Base-by-base conservation (phyloP, 2,888 invertebrate genomes). In the Periphyllus acericola region DNA sequence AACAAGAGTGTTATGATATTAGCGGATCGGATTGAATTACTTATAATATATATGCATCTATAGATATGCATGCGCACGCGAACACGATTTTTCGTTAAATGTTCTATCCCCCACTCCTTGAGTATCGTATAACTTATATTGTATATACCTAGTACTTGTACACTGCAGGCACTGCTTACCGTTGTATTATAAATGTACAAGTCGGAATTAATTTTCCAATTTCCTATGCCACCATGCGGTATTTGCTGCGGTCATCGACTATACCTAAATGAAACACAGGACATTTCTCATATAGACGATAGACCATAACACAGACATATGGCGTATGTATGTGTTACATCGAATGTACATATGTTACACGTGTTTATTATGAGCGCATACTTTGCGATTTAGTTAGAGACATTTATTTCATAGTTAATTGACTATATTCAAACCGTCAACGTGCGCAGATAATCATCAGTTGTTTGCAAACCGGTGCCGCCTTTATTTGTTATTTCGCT, bases 381-480 rank as follows among this genome's bases (percentile, higher is more conserved):
- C 32, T 74, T 9, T 74, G 40, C 36, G 21, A 78, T 78, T 52
- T 29, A 29, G 52, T 78, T 29, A 29, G 32, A 71, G 46, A 46
- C 25, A 82, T 82, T 72, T 32, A 72, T 72, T 82, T 72, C 34
- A 8, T 60, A 75, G 60, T 60, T 36, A 60, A 83, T 75, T 29
- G 83, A 83, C 34, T 29, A 83, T 74, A n/a, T 55, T 36, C 71
- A 17, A 60, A 55, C 60, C 29, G 66, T 80, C 40, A 40, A 80
- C 36, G 19, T n/a, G n/a, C 74, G 80, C 40, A 74, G 55, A 74
- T 75, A 60, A 60, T 74, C 52, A 83, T 83, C 74, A 36, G 75
- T 83, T 60, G 83, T 83, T 83, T 52, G n/a, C 74, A 83, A 83
- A 83, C 74, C 60, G 83, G 75, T 83, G 74, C 83, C 74, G 60